Evolutionary conservation across 2,113 vertebrate species (phyloP), one percentile per base, ranked within the genome.

Genomic region (Sturnus vulgaris): DNA sequence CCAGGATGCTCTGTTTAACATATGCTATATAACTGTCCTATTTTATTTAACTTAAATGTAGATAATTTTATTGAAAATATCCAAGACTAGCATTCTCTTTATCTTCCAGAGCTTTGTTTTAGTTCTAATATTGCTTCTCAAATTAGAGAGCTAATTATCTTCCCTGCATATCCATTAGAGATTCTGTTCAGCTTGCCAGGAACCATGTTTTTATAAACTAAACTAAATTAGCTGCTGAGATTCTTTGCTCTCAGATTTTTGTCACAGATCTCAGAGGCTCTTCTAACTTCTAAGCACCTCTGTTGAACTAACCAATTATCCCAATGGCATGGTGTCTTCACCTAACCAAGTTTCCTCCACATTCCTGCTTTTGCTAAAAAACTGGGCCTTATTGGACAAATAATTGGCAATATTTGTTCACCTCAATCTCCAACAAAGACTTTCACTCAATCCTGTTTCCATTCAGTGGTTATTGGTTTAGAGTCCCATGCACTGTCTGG

Each of bases 141-240:
- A 80, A 86, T 63, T 90, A 92, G 92, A 84, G 39, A 81, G 37
- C 56, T 95, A 93, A 93, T 92, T 93, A 90, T 71, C 35, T 81
- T 86, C 56, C 47, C 77, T 86, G 24, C 30, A 70, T 44, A 88
- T 56, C 33, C 30, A 57, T 95, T 90, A 82, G 15, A 83, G 21
- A 84, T 88, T 91, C 76, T 81, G 22, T 40, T 88, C 76, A 66
- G 64, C 55, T 92, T 90, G 64, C 88, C 68, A 83, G 63, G 27
- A 94, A 31, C 52, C 15, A 71, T 78, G 47, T 28, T 66, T 79
- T 86, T 50, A 75, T n/a, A 95, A 90, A 79, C 63, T 49, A 90
- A 87, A 72, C 31, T 71, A 84, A 90, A 86, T 88, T 82, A 94
- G 20, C 53, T 86, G 25, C 64, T 78, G 72, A 28, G 75, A 71